Conservation (phyloP, 2,797 vertebrate genomes). For the Mus spretus region DNA sequence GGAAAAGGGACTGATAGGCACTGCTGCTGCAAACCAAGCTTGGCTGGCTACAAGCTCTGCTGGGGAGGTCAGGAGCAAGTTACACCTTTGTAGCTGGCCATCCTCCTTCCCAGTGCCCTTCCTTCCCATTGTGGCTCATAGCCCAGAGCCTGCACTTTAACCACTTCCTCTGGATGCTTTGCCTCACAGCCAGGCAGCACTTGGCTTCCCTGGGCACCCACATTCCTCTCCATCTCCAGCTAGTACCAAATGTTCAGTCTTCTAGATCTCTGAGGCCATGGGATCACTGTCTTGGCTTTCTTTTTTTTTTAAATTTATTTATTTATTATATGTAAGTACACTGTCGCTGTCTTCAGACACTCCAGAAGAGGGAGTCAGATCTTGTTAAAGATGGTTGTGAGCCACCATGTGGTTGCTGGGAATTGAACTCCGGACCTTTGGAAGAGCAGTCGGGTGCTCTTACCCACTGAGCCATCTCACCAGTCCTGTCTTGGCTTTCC, state of each 20-base stretch:
- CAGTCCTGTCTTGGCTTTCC: too few relatives aligned
- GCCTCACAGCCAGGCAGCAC: too few relatives aligned
- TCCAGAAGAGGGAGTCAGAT: too few relatives aligned
- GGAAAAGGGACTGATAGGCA: not conserved
- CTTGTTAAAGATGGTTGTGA: too few relatives aligned
- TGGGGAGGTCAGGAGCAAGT: not conserved
- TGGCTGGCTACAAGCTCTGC: rapidly evolving
- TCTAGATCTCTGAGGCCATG: not conserved
- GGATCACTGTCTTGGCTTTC: too few relatives aligned
- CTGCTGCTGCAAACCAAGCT: not conserved
- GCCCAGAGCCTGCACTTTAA: not conserved
- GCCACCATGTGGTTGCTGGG: too few relatives aligned
- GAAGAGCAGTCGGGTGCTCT: too few relatives aligned
- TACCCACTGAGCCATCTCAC: too few relatives aligned
- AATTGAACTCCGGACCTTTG: too few relatives aligned
- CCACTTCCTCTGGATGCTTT: rapidly evolving
- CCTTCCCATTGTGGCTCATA: not conserved
- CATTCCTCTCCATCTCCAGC: not conserved
- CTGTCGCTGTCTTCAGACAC: too few relatives aligned
- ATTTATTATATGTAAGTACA: too few relatives aligned
- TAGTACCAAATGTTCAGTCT: not conserved
- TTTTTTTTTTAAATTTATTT: too few relatives aligned
- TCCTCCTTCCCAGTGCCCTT: not conserved
- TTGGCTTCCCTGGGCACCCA: not conserved
- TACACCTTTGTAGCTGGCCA: not conserved